phyloP scores from a whole-genome alignment of 1,140 invertebrate species.

The Lanistes nyassanus region DNA sequence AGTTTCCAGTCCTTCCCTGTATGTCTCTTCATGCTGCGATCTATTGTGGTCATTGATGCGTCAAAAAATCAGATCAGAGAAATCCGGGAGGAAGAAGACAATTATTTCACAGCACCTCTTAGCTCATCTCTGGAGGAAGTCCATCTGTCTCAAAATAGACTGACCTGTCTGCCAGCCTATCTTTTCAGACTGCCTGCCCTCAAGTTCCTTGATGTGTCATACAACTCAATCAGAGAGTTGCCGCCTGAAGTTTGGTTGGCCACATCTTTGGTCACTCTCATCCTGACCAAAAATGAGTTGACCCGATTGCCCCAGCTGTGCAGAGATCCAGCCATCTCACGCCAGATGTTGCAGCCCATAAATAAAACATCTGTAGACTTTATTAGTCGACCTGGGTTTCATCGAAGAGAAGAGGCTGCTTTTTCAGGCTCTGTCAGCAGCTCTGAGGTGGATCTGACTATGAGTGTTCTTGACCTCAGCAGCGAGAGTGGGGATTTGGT shows the following conservation, averaged over 20 bases:
- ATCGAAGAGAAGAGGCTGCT: neutral
- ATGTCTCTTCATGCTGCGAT: constrained; percentile 85
- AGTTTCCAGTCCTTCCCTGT: constrained; percentile 82
- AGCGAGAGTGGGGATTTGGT: neutral
- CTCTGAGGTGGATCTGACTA: constrained; percentile 12
- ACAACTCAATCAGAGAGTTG: constrained; percentile 90
- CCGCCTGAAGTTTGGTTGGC: constrained; percentile 88
- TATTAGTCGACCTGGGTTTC: neutral
- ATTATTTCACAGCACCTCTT: constrained; percentile 34
- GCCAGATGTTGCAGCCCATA: neutral
- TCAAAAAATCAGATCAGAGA: constrained; percentile 88
- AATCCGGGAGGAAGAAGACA: constrained; percentile 68
- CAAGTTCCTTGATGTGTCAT: constrained; percentile 87
- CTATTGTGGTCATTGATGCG: constrained; percentile 82
- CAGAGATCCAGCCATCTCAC: constrained; percentile 13
- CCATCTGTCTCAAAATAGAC: constrained; percentile 86
- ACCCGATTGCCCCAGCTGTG: constrained; percentile 76
- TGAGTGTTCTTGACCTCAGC: constrained; percentile 8
- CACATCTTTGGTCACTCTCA: constrained; percentile 75
- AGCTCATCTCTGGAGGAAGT: constrained; percentile 86
- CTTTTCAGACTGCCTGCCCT: constrained; percentile 85
- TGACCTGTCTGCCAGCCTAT: constrained; percentile 82
- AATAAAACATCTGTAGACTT: neutral
- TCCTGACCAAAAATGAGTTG: constrained; percentile 90
- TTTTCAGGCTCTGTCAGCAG: constrained; percentile 21